Evolutionary conservation across 37 sponge, comb jelly and placozoan genomes (phyloP).

Genomic region (Ianthella basta): DNA sequence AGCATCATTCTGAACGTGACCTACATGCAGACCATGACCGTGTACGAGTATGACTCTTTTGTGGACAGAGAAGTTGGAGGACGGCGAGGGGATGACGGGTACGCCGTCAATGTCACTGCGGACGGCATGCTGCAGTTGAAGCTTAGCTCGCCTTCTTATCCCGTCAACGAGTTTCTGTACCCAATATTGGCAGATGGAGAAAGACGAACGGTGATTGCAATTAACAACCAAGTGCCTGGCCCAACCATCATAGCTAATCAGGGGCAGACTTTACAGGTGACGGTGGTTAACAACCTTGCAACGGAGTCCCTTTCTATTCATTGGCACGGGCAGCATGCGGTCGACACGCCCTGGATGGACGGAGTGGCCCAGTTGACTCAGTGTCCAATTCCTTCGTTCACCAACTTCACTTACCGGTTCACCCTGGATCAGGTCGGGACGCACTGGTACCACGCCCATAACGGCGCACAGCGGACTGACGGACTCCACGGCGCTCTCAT

Average conservation of each 20-base stretch:
- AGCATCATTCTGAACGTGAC: not conserved
- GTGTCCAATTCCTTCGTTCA: constrained; percentile 51
- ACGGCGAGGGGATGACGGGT: not conserved
- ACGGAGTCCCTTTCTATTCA: constrained; percentile 70
- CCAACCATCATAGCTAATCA: not conserved
- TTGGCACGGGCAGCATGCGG: constrained; percentile 85
- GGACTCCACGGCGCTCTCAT: constrained; percentile 77
- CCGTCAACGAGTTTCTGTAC: not conserved
- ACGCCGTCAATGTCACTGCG: not conserved
- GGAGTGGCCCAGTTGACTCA: constrained; percentile 75
- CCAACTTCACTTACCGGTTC: constrained; percentile 63
- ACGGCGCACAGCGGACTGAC: constrained; percentile 71
- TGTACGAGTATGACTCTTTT: not conserved
- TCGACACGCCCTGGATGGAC: constrained; percentile 76
- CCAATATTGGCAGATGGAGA: not conserved
- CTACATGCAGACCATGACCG: constrained; percentile 9
- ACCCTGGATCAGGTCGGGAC: constrained; percentile 65
- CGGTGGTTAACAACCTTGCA: constrained; percentile 55
- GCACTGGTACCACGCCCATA: constrained; percentile 86
- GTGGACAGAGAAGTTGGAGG: not conserved
- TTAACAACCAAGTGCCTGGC: not conserved
- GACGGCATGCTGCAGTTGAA: not conserved
- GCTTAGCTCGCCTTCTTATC: not conserved
- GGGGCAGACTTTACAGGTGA: not conserved
- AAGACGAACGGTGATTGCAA: not conserved